Base-by-base conservation (phyloP, 1,140 invertebrate genomes). In the Paraescarpia echinospica region DNA sequence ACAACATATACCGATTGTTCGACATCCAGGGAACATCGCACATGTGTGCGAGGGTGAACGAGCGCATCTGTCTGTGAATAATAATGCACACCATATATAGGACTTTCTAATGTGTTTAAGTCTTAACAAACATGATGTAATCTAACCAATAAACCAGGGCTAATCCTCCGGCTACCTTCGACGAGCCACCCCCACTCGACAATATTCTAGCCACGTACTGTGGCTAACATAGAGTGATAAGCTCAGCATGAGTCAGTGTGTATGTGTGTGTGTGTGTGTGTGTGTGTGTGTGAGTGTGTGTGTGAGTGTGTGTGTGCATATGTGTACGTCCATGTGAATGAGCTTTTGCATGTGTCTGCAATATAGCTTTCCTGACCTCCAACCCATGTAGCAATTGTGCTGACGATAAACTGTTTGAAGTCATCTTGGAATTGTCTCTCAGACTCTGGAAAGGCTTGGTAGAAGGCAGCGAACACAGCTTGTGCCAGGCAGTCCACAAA, bases 401-500 rank as follows among this genome's bases (percentile, higher is more conserved):
- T 94, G 48, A 95, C 90, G 14, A 96, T 91, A 41, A 95, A 94
- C 92, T 95, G 94, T 93, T 95, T 95, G 89, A 96, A 95, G 2
- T 93, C 91, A 31, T 95, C 95, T 91, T 95, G 93, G 93, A 96
- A 95, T 77, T 94, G 94, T 31, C 91, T 91, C 27, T 93, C 91
- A 4, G 95, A 96, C 93, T 95, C 95, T 33, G 95, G 95, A 92
- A 96, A 96, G 9, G 95, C 94, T 91, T 95, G 94, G 92, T 92
- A 94, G 89, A 94, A 96, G 22, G 94, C 94, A 41, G 94, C 93
- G 93, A 93, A 96, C 22, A 96, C 92, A n/a, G 95, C 94, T 92
- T 96, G 95, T 89, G 95, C 94, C 48, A 96, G 92, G 92, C 95
- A 95, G 90, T 95, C 94, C 6, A 95, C 94, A 92, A 95, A 96